These are phyloP conservation scores for Carterocephalus palaemon DNA, from an alignment of 2,888 invertebrate genomes.

Conservation along the genomic window DNA sequence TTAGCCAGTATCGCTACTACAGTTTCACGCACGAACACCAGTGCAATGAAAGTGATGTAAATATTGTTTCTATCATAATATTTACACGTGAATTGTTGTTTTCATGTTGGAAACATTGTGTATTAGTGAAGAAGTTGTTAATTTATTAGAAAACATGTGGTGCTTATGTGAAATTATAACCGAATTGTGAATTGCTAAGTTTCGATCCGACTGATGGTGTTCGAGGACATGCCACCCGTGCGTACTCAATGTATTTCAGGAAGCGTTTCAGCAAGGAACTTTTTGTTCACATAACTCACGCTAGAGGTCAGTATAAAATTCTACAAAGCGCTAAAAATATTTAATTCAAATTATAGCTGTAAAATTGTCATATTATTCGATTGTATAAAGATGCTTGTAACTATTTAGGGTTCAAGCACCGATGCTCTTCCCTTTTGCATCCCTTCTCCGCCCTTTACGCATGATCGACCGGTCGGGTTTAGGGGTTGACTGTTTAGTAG, in stretches of 20 bases:
- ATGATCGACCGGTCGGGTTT: slow-evolving; percentile 77
- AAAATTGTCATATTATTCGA: slow-evolving; percentile 4
- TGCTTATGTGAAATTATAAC: slow-evolving; percentile 55
- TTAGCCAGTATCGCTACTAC: slow-evolving; percentile 73
- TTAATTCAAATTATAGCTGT: slow-evolving; percentile 20
- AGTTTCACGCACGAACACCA: slow-evolving; percentile 74
- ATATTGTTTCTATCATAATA: slow-evolving; percentile 72
- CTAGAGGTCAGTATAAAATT: slow-evolving; percentile 73
- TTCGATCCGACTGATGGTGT: slow-evolving; percentile 62
- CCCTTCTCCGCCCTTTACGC: slow-evolving; percentile 79
- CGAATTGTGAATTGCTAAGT: slow-evolving; percentile 59
- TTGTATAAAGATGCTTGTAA: slow-evolving; percentile 42
- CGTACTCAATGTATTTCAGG: slow-evolving; percentile 68
- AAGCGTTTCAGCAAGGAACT: slow-evolving; percentile 74
- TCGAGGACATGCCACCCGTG: slow-evolving; percentile 65
- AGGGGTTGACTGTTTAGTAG: slow-evolving; percentile 68
- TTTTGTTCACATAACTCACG: slow-evolving; percentile 71
- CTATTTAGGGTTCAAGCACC: slow-evolving; percentile 67
- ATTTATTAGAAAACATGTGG: slow-evolving; percentile 44
- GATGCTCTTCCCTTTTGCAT: slow-evolving; percentile 74
- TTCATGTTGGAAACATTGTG: slow-evolving; percentile 52
- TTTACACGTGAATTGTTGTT: slow-evolving; percentile 66
- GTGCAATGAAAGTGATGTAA: slow-evolving; percentile 70
- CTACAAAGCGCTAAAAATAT: slow-evolving; percentile 32
- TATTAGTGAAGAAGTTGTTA: slow-evolving; percentile 44